Conservation (phyloP, 2,888 invertebrate genomes). For the Bhutanitis thaidina region DNA sequence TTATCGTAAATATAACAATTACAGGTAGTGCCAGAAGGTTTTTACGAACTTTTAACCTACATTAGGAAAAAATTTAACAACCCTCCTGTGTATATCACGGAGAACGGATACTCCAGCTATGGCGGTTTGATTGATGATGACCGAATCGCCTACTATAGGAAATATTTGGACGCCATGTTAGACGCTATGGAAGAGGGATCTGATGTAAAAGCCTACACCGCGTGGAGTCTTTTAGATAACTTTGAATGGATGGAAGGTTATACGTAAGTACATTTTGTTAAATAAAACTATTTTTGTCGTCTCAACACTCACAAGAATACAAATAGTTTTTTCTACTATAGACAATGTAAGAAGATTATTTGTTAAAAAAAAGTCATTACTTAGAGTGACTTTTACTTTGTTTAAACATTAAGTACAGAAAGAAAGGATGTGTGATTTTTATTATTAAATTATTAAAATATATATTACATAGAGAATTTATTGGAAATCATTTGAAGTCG, state of each 20-base stretch:
- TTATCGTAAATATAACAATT: too few relatives aligned
- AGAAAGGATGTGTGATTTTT: too few relatives aligned
- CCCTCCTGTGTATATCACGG: constrained; percentile 75
- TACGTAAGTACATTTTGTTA: constrained; percentile 44
- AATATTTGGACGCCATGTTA: constrained; percentile 55
- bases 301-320: too few relatives aligned
- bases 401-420: too few relatives aligned
- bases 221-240: constrained; percentile 82
- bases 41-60: constrained; percentile 73
- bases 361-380: too few relatives aligned
- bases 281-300: too few relatives aligned
- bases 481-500: too few relatives aligned
- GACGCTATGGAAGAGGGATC: constrained; percentile 65
- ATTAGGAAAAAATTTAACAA: constrained; percentile 68
- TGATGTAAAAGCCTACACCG: constrained; percentile 70
- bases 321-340: too few relatives aligned
- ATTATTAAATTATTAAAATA: too few relatives aligned
- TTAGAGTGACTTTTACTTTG: too few relatives aligned
- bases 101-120: constrained; percentile 67
- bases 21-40: constrained; percentile 73
- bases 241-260: constrained; percentile 82
- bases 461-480: too few relatives aligned
- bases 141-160: constrained; percentile 51
- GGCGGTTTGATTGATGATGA: constrained; percentile 54
- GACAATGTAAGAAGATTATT: too few relatives aligned